Conservation (phyloP, 2,797 vertebrate genomes). For the Alosa sapidissima region DNA sequence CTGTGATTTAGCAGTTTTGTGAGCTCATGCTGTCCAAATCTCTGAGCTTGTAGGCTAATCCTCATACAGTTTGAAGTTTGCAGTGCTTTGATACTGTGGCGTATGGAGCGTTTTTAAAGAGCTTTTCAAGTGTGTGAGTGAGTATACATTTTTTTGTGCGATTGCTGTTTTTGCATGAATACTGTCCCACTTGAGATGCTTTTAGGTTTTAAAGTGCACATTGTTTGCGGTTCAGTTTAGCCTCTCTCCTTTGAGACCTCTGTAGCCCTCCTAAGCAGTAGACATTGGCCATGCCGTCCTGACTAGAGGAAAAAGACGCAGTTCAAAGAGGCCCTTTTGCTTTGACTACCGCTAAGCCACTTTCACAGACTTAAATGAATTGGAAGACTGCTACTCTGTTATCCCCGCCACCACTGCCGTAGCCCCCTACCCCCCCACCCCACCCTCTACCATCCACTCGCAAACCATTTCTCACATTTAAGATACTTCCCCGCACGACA, state of each 20-base stretch:
- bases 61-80: background rate
- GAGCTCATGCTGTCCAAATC: background rate
- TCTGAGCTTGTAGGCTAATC: background rate
- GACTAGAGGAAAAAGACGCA: constrained; percentile 36
- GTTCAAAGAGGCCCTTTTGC: constrained; percentile 54
- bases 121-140: background rate
- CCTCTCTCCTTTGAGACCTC: constrained; percentile 32
- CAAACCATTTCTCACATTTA: constrained; percentile 42
- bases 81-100: background rate
- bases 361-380: constrained; percentile 54
- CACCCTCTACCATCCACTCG: background rate
- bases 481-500: constrained; percentile 16
- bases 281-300: constrained; percentile 40
- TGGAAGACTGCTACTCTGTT: constrained; percentile 37
- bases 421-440: constrained; percentile 1
- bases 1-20: constrained; percentile 5
- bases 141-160: constrained; percentile 10
- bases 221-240: constrained; percentile 26
- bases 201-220: constrained; percentile 2
- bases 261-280: constrained; percentile 36
- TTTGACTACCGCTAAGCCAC: constrained; percentile 52
- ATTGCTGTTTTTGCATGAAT: background rate
- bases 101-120: background rate
- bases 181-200: background rate
- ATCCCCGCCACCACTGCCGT: constrained; percentile 33